Percentiles rank a stretch among this genome's conserved stretches.
Conservation (phyloP, 2,797 vertebrate genomes). For the Emys orbicularis region DNA sequence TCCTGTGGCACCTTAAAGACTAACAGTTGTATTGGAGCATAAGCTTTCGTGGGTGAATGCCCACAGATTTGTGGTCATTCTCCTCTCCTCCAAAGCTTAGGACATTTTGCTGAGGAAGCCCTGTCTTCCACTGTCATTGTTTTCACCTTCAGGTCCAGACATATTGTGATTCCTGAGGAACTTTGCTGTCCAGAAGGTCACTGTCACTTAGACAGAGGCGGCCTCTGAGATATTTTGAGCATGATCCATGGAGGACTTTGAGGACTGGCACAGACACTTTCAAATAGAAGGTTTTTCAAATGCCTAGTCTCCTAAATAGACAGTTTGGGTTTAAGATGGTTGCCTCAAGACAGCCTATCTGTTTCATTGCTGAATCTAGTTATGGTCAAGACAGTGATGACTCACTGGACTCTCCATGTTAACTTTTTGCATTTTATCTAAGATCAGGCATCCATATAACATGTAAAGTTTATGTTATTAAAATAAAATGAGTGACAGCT, state of each 20-base stretch:
- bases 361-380: constrained; percentile 16
- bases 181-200: constrained; percentile 6
- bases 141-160: not conserved
- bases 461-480: not conserved
- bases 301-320: not conserved
- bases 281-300: constrained; percentile 3
- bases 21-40: too few relatives aligned
- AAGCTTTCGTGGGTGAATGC: too few relatives aligned
- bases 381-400: not conserved
- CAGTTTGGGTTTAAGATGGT: not conserved
- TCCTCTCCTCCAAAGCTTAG: not conserved
- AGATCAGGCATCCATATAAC: not conserved
- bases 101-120: constrained; percentile 18
- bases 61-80: not conserved
- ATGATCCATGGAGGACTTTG: not conserved
- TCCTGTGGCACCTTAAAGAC: too few relatives aligned
- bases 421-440: not conserved
- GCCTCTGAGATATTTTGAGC: not conserved
- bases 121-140: not conserved
- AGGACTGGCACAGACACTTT: not conserved
- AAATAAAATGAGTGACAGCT: constrained; percentile 27
- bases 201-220: constrained; percentile 10
- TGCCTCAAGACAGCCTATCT: not conserved
- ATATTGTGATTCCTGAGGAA: not conserved
- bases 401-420: not conserved